Conservation (phyloP, 1,140 invertebrate species). For the Hycleus cichorii region DNA sequence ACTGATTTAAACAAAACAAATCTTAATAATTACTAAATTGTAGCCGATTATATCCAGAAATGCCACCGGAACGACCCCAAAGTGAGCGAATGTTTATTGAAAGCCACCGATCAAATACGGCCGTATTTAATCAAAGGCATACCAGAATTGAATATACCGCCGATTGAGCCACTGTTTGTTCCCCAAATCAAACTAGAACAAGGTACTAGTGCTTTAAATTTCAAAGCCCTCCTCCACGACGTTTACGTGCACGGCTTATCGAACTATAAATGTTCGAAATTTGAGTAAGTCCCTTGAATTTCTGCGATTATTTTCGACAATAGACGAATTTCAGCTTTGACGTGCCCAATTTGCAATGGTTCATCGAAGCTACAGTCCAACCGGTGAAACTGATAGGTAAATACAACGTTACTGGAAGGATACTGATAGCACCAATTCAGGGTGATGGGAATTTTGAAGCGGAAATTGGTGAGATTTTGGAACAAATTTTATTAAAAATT, state of each 20-base stretch:
- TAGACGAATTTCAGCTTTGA: conserved; percentile 12
- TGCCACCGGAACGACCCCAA: conserved; percentile 54
- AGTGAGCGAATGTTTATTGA: conserved; percentile 51
- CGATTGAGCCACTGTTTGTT: conserved; percentile 56
- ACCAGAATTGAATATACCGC: conserved; percentile 54
- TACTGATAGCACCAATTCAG: conserved; percentile 27
- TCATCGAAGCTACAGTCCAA: conserved; percentile 18
- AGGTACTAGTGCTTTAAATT: conserved; percentile 52
- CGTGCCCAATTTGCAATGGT: conserved; percentile 20
- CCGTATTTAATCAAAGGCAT: conserved; percentile 55
- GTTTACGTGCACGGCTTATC: conserved; percentile 52
- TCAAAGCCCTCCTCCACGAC: conserved; percentile 59
- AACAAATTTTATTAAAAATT: background rate
- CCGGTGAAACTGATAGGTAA: conserved; percentile 19
- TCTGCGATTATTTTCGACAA: background rate
- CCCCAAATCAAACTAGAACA: conserved; percentile 54
- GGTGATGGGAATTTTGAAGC: conserved; percentile 26
- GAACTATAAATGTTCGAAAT: conserved; percentile 26
- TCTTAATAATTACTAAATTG: conserved; percentile 18
- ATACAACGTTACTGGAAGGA: conserved; percentile 24
- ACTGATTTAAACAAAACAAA: too few relatives aligned
- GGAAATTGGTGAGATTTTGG: conserved; percentile 16
- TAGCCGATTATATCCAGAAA: conserved; percentile 51
- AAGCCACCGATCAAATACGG: conserved; percentile 50
- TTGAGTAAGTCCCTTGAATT: background rate